These are phyloP conservation scores for Phrynocephalus versicolor DNA, from an alignment of 2,113 vertebrate species.

Conservation along the genomic window DNA sequence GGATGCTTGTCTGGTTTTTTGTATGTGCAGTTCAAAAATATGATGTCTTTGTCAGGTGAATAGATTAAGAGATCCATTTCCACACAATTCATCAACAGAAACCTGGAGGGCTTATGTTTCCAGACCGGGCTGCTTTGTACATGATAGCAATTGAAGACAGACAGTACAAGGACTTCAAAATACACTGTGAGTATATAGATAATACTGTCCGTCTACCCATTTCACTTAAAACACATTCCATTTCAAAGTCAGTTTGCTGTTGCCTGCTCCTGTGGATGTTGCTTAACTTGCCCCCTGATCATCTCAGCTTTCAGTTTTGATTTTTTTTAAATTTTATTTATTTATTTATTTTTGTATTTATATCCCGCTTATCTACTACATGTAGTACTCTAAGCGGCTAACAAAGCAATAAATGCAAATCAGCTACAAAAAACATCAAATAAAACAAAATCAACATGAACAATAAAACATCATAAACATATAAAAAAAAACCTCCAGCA, in stretches of 20 bases:
- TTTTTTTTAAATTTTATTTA: no score
- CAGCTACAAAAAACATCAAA: no score
- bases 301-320: not conserved
- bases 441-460: no score
- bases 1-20: slow-evolving; percentile 73
- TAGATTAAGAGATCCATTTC: slow-evolving; percentile 86
- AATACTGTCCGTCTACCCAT: not conserved
- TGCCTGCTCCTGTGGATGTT: not conserved
- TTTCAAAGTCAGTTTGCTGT: not conserved
- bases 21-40: slow-evolving; percentile 83
- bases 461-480: no score
- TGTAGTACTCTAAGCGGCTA: no score
- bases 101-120: slow-evolving; percentile 98
- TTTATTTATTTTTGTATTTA: no score
- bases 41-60: slow-evolving; percentile 86
- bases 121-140: slow-evolving; percentile 95
- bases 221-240: no score
- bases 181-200: slow-evolving; percentile 87
- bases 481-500: no score
- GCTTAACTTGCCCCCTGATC: not conserved
- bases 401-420: no score
- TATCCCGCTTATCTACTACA: no score
- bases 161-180: slow-evolving; percentile 99
- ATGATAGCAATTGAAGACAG: slow-evolving; percentile 97
- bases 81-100: slow-evolving; percentile 91